phyloP scores from a whole-genome alignment of 2,797 vertebrate species.

The Melopsittacus undulatus region DNA sequence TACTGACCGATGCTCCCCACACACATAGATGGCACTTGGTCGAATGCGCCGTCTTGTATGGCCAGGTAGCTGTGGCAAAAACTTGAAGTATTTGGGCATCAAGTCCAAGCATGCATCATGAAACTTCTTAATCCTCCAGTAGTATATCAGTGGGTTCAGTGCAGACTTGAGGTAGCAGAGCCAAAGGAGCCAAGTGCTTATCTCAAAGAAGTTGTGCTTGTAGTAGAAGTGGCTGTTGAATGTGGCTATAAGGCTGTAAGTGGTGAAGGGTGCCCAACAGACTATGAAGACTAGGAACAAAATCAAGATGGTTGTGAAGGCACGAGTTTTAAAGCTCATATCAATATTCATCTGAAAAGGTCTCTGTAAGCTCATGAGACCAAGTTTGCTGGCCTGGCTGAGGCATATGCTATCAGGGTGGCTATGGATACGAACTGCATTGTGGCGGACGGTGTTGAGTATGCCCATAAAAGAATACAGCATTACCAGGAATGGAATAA shows the following conservation, averaged over 20 bases:
- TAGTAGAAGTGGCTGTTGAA: constrained; percentile 90
- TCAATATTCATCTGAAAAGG: constrained; percentile 97
- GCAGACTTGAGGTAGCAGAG: constrained; percentile 99
- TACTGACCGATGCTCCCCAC: constrained; percentile 90
- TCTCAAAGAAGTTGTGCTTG: constrained; percentile 92
- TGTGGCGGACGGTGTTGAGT: constrained; percentile 94
- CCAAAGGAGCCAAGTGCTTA: constrained; percentile 97
- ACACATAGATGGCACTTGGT: constrained; percentile 94
- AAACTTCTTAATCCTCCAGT: constrained; percentile 99
- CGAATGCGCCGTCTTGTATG: constrained; percentile 90
- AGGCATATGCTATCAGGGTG: constrained; percentile 93
- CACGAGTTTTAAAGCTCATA: constrained; percentile 99
- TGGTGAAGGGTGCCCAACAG: constrained; percentile 94
- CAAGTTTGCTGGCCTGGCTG: constrained; percentile 95
- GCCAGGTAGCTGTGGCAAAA: constrained; percentile 91
- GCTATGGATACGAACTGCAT: constrained; percentile 93
- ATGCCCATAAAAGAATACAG: constrained; percentile 96
- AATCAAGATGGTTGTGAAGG: constrained; percentile 98
- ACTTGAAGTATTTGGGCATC: constrained; percentile 96
- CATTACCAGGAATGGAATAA: constrained; percentile 93
- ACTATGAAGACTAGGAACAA: constrained; percentile 94
- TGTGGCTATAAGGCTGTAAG: constrained; percentile 92
- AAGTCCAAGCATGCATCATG: constrained; percentile 95
- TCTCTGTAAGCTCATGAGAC: constrained; percentile 93
- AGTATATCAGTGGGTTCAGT: constrained; percentile 98